Percentiles rank a stretch among this genome's conserved stretches.
phyloP scores from a whole-genome alignment of 2,797 vertebrate species.

The Ceyx erithaca region DNA sequence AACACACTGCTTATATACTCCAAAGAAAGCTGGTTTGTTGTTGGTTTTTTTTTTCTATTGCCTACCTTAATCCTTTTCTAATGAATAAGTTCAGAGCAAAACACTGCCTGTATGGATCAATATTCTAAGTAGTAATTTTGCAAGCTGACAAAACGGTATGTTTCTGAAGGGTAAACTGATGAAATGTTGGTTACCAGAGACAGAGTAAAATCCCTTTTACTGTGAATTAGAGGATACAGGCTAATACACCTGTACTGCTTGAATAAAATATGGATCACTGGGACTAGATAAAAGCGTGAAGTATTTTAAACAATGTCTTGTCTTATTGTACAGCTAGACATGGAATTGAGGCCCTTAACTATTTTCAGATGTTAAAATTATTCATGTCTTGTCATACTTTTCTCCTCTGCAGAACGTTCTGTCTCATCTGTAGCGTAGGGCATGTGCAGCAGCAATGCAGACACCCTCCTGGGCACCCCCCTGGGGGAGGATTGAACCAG shows the following conservation, averaged over 20 bases:
- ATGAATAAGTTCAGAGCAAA: slow-evolving; percentile 42
- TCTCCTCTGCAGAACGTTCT: background rate
- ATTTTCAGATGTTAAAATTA: background rate
- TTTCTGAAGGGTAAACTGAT: slow-evolving; percentile 45
- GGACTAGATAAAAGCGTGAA: background rate
- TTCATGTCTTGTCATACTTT: background rate
- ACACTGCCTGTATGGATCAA: slow-evolving; percentile 19
- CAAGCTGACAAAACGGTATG: slow-evolving; percentile 16
- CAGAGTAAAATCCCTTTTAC: background rate
- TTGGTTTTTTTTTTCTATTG: background rate
- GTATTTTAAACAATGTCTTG: background rate
- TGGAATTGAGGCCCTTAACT: background rate
- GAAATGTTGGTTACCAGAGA: background rate
- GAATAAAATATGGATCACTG: background rate
- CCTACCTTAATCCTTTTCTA: slow-evolving; percentile 52
- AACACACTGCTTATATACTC: slow-evolving; percentile 2
- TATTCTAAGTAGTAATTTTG: slow-evolving; percentile 40
- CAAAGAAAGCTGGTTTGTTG: background rate
- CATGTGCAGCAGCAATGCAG: rapidly evolving
- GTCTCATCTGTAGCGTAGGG: background rate
- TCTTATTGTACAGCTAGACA: background rate
- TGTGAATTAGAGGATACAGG: background rate
- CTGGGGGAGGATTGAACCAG: rapidly evolving
- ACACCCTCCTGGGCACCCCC: background rate
- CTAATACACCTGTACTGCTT: background rate